Evolutionary conservation across 2,113 vertebrate genomes (phyloP).

Genomic region (Anoplopoma fimbria): DNA sequence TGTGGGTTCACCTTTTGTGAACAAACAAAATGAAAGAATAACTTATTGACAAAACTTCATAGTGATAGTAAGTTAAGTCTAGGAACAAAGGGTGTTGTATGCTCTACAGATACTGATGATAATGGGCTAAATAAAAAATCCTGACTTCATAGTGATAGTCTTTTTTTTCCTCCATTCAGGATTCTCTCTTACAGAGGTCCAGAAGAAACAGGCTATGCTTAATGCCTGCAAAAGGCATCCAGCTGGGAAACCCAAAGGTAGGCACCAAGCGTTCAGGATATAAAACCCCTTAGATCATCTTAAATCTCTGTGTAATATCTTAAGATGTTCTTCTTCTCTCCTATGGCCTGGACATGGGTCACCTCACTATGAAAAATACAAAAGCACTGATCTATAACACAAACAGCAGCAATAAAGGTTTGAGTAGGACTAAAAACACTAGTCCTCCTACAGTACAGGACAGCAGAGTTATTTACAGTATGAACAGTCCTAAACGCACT

Average conservation of each 20-base stretch:
- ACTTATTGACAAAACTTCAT: not conserved
- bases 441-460: not conserved
- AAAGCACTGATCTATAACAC: slow-evolving; percentile 11
- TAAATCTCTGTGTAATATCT: not conserved
- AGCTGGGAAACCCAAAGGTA: slow-evolving; percentile 93
- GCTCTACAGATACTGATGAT: not conserved
- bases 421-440: not conserved
- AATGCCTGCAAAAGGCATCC: slow-evolving; percentile 92
- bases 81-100: not conserved
- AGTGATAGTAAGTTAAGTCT: not conserved
- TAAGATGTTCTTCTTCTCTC: not conserved
- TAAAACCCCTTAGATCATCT: not conserved
- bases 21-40: not conserved
- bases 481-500: not conserved
- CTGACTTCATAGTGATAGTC: not conserved
- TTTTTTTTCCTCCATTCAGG: slow-evolving; percentile 77
- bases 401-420: not conserved
- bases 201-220: slow-evolving; percentile 96
- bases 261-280: slow-evolving; percentile 21
- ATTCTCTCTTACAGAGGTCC: slow-evolving; percentile 93
- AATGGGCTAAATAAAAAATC: not conserved
- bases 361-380: slow-evolving; percentile 1
- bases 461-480: slow-evolving; percentile 10
- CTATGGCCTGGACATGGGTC: not conserved
- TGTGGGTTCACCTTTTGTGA: not conserved